These are phyloP conservation scores for Engraulis encrasicolus DNA, from an alignment of 2,113 vertebrate genomes.

Conservation along the genomic window DNA sequence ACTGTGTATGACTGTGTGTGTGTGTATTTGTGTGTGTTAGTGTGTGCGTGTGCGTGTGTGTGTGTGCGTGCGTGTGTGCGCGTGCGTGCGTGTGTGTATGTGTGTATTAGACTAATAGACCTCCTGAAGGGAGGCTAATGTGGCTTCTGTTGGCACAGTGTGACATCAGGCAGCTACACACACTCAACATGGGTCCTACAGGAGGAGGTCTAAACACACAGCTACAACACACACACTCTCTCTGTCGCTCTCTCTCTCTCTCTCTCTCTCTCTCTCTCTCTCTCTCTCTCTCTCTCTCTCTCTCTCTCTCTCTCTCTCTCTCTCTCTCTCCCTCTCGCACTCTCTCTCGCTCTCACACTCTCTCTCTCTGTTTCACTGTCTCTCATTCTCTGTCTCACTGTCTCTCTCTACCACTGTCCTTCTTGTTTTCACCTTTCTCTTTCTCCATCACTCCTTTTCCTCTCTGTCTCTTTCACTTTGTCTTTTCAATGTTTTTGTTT, in stretches of 20 bases:
- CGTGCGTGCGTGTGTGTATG: not conserved
- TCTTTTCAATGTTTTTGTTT: no score
- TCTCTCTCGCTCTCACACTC: not conserved
- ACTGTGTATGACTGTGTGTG: not conserved
- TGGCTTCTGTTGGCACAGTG: conserved; percentile 2
- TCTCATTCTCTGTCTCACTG: not conserved
- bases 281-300: not conserved
- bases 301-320: not conserved
- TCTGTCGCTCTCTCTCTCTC: not conserved
- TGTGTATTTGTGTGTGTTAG: not conserved
- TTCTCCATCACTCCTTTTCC: no score
- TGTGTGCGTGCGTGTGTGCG: not conserved
- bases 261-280: not conserved
- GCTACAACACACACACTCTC: not conserved
- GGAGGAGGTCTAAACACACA: not conserved
- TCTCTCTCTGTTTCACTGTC: not conserved
- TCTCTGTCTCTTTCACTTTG: no score
- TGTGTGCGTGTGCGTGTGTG: not conserved
- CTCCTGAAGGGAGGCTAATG: not conserved
- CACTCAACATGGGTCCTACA: not conserved
- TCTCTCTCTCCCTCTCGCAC: not conserved
- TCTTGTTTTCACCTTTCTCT: no score
- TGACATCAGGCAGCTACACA: not conserved
- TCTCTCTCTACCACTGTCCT: not conserved
- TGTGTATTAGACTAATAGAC: not conserved